phyloP scores from a whole-genome alignment of 2,888 invertebrate genomes.

The Noctuana brunneofusca region DNA sequence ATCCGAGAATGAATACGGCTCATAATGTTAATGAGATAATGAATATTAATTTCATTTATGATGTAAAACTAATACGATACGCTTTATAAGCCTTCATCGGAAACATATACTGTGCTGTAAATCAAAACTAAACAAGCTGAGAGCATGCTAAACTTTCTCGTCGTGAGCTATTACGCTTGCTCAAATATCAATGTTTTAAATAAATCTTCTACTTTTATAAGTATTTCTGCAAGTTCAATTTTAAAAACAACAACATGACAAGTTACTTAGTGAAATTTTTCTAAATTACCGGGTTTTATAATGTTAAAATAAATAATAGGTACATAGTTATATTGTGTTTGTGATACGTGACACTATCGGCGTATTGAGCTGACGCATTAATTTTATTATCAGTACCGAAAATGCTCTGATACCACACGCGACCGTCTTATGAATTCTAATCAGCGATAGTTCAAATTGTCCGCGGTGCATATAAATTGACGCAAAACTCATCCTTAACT shows the following conservation, averaged over 20 bases:
- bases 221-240: neutral
- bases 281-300: no score
- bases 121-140: slow-evolving; percentile 1
- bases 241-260: no score
- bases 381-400: slow-evolving; percentile 20
- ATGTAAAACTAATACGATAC: slow-evolving; percentile 20
- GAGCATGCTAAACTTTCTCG: slow-evolving; percentile 7
- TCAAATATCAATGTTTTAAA: neutral
- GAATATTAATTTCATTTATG: slow-evolving; percentile 21
- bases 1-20: slow-evolving; percentile 10
- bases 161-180: no score
- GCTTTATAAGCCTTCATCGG: slow-evolving; percentile 4
- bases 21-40: slow-evolving; percentile 17
- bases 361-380: slow-evolving; percentile 10
- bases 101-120: slow-evolving; percentile 2
- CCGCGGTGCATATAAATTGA: slow-evolving; percentile 10
- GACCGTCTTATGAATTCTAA: slow-evolving; percentile 15
- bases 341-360: slow-evolving; percentile 25
- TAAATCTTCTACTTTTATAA: neutral
- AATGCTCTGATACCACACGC: slow-evolving; percentile 13
- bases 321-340: neutral
- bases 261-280: no score
- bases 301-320: no score
- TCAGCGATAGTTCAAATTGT: slow-evolving; percentile 7
- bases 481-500: slow-evolving; percentile 24